Evolutionary conservation across 2,113 vertebrate species (phyloP), one percentile per base, ranked within the genome.

Genomic region (Oryzias celebensis): DNA sequence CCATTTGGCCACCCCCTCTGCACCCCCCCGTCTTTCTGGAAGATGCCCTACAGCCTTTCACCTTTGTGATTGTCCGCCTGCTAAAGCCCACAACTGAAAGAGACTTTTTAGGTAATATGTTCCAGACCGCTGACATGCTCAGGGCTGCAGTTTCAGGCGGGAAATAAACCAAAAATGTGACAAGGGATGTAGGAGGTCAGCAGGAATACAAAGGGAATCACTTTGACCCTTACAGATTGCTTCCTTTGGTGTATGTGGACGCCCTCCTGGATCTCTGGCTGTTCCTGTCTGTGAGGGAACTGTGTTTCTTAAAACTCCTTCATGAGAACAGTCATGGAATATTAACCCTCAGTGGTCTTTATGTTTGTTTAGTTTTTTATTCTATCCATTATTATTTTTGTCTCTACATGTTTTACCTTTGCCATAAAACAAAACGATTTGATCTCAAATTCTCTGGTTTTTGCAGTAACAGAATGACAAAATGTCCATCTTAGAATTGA

Each of bases 191-290:
- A 24, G 54, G 50, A 66, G 87, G 83, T 89, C 80, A 66, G 65
- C 46, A 65, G 62, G 60, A 86, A 88, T 56, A 83, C 73, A 87
- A 87, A 86, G 79, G 63, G 75, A 90, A 91, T 91, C 74, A 81
- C 76, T 89, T 79, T 90, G 89, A 92, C 87, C 88, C 68, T 79
- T 85, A 83, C 84, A 84, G 72, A 90, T 87, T 81, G 78, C 82
- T 90, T 91, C 88, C 90, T 90, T 71, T 64, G 50, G 61, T 65
- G 75, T 86, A 82, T 77, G 82, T 58, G 77, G 85, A 80, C n/a
- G 46, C 7, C 52, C 77, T 70, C 73, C 56, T 54, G 7, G 58
- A 77, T 76, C 75, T 69, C 51, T 7, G 58, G 52, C 62, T 16
- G 44, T 68, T 78, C 82, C 73, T 72, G 68, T 75, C 22, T 81